phyloP scores from a whole-genome alignment of 1,140 invertebrate species.

The Hormaphis cornu region DNA sequence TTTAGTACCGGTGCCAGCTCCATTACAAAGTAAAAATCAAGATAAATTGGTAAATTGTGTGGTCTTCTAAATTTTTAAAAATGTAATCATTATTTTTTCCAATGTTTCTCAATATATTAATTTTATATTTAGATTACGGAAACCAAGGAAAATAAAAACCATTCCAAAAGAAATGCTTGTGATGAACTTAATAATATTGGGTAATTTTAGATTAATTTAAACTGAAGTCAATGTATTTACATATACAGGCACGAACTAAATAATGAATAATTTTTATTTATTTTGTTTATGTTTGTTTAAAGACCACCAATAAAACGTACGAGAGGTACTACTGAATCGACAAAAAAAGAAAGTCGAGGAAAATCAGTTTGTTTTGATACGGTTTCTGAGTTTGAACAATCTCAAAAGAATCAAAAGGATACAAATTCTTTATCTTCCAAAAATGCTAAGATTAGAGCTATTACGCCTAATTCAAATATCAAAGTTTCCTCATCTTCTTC shows the following conservation, averaged over 20 bases:
- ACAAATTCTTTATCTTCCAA: background rate
- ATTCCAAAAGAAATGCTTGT: background rate
- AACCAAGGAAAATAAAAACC: background rate
- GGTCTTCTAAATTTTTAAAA: too few species aligned
- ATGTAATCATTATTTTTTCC: too few species aligned
- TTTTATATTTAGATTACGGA: background rate
- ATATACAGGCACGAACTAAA: too few species aligned
- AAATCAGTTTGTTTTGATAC: background rate
- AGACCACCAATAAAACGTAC: background rate
- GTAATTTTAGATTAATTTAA: constrained; percentile 2
- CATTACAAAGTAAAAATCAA: background rate
- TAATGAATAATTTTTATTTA: background rate
- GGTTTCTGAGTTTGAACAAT: background rate
- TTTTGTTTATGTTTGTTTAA: background rate
- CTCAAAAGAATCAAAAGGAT: background rate
- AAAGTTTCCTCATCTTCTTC: background rate
- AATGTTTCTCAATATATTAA: background rate
- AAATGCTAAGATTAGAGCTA: background rate
- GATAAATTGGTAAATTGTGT: background rate
- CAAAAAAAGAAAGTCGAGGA: background rate
- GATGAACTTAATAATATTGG: background rate
- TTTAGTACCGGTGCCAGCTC: too few species aligned
- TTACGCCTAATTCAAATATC: background rate
- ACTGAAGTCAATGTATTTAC: background rate
- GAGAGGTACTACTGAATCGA: background rate